Conservation (phyloP, 1,140 invertebrate species). For the Araneus ventricosus region DNA sequence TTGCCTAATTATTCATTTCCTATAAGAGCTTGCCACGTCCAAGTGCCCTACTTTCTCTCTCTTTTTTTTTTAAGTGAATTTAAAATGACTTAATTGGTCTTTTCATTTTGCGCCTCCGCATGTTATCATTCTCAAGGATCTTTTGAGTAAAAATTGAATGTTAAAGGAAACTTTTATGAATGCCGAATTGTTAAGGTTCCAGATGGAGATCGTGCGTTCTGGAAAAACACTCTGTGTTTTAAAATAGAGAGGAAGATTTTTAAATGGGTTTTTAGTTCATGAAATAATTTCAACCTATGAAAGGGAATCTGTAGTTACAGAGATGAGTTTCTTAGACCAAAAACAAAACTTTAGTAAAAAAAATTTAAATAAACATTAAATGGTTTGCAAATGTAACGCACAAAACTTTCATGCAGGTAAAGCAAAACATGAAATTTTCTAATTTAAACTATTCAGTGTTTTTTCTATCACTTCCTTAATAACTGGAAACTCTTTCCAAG, state of each 20-base stretch:
- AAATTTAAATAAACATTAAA: too few relatives aligned
- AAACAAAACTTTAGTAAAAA: too few relatives aligned
- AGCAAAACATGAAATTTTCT: too few relatives aligned
- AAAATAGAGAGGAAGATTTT: not conserved
- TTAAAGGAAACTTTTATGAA: not conserved
- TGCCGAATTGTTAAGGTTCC: not conserved
- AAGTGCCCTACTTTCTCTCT: not conserved
- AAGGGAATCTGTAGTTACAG: too few relatives aligned
- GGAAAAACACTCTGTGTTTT: not conserved
- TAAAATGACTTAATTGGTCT: conserved; percentile 4
- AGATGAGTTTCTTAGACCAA: too few relatives aligned
- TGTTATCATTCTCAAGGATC: not conserved
- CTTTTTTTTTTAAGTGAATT: not conserved
- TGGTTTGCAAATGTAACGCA: too few relatives aligned
- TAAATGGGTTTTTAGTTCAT: conserved; percentile 2
- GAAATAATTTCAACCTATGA: not conserved
- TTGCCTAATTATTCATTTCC: not conserved
- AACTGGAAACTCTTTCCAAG: too few relatives aligned
- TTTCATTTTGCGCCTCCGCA: not conserved
- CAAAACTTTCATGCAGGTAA: too few relatives aligned
- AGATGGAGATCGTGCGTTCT: not conserved
- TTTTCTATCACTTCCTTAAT: too few relatives aligned
- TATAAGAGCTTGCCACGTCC: not conserved
- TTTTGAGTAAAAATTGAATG: not conserved
- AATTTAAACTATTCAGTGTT: too few relatives aligned